phyloP scores from a whole-genome alignment of 2,888 invertebrate genomes.

The Trilocha varians region DNA sequence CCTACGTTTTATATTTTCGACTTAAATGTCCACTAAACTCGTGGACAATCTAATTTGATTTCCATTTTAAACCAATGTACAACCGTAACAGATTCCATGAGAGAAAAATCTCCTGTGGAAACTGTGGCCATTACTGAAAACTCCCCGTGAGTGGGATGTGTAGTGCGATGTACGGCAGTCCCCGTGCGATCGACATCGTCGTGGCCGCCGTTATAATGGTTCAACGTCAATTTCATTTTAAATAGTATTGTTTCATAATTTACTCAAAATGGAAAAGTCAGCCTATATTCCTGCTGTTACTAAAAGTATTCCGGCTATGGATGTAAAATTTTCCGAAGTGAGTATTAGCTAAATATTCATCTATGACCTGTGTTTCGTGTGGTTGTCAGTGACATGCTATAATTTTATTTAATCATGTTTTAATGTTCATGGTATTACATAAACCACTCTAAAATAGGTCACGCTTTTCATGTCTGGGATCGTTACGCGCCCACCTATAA shows the following conservation, averaged over 20 bases:
- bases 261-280: conserved; percentile 34
- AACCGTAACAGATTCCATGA: background rate
- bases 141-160: conserved; percentile 35
- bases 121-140: conserved; percentile 13
- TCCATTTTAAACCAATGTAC: conserved; percentile 14
- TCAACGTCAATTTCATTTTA: conserved; percentile 23
- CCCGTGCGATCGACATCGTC: conserved; percentile 27
- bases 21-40: conserved; percentile 47
- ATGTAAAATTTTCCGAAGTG: conserved; percentile 48
- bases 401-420: background rate
- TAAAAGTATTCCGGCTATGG: conserved; percentile 41
- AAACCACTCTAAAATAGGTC: too few relatives aligned
- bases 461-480: background rate
- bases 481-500: background rate
- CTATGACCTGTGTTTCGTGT: background rate
- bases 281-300: conserved; percentile 40
- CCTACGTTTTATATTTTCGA: conserved; percentile 63
- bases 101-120: background rate
- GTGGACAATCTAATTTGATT: conserved; percentile 36
- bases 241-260: conserved; percentile 25
- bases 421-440: background rate
- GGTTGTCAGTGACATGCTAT: too few relatives aligned
- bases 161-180: conserved; percentile 31
- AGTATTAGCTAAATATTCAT: conserved; percentile 25
- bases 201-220: conserved; percentile 33